phyloP scores from a whole-genome alignment of 2,888 invertebrate genomes.

The Noctuana brunneofusca region DNA sequence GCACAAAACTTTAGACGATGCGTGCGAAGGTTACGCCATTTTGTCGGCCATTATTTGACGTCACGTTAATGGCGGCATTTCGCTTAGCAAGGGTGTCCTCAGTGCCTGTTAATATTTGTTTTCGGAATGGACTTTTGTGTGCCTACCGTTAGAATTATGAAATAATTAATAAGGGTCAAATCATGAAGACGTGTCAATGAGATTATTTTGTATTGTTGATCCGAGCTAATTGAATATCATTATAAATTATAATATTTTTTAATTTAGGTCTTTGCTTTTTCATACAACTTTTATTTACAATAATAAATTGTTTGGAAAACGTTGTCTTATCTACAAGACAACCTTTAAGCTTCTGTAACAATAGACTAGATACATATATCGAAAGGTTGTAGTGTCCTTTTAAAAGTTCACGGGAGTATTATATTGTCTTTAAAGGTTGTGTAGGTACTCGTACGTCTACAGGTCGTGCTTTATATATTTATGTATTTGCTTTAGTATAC shows the following conservation, averaged over 20 bases:
- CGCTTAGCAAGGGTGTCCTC: slow-evolving; percentile 7
- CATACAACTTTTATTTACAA: background rate
- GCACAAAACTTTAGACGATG: background rate
- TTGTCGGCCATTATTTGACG: slow-evolving; percentile 22
- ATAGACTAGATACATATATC: background rate
- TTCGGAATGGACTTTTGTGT: slow-evolving; percentile 14
- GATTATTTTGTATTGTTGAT: background rate
- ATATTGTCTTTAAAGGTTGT: background rate
- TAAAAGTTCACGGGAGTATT: background rate
- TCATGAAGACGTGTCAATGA: background rate
- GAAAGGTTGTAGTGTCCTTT: slow-evolving; percentile 1
- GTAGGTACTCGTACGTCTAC: background rate
- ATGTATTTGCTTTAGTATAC: background rate
- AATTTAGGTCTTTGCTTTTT: background rate
- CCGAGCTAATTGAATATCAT: too few species aligned
- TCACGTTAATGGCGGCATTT: slow-evolving; percentile 21
- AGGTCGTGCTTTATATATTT: background rate
- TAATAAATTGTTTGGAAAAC: background rate
- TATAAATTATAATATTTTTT: background rate
- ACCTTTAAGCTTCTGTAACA: background rate
- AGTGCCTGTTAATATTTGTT: slow-evolving; percentile 10
- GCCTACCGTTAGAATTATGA: slow-evolving; percentile 12
- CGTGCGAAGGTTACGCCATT: slow-evolving; percentile 20
- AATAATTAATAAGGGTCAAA: slow-evolving; percentile 9
- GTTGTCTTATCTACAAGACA: background rate